A percentile compares a stretch with the other conserved stretches of the same genome.
These are phyloP conservation scores for Dasyprocta punctata DNA, from an alignment of 2,113 vertebrate species.

Conservation along the genomic window DNA sequence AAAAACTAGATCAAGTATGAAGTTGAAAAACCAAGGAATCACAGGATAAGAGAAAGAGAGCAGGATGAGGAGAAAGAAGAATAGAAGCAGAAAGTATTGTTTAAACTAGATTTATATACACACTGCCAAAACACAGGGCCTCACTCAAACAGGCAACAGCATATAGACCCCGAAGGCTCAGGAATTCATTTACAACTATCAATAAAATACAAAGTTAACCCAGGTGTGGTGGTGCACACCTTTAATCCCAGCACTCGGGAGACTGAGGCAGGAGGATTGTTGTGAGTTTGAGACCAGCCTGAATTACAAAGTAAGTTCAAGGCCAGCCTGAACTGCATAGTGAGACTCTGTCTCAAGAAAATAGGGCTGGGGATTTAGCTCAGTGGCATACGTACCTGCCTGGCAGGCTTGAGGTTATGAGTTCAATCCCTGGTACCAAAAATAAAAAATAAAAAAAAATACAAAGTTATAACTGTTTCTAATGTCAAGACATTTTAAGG, in stretches of 20 bases:
- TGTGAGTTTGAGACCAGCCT: no score
- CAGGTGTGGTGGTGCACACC: no score
- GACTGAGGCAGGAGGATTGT: no score
- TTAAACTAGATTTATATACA: not conserved
- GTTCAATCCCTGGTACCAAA: no score
- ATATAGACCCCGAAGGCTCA: not conserved
- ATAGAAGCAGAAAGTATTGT: fast-evolving
- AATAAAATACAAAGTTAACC: constrained; percentile 30
- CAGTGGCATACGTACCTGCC: no score
- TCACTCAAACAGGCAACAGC: not conserved
- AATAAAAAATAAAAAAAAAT: no score
- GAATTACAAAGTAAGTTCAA: no score
- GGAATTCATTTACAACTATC: not conserved
- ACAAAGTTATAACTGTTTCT: constrained; percentile 18
- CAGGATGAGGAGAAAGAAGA: not conserved
- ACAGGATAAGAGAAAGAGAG: not conserved
- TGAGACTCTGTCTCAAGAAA: no score
- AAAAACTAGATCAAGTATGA: not conserved
- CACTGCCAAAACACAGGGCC: not conserved
- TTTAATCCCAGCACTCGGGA: no score
- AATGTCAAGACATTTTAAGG: constrained; percentile 30
- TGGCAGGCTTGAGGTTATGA: no score
- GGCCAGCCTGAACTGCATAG: no score
- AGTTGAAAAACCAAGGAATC: not conserved
- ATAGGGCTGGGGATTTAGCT: no score